Evolutionary conservation across 2,888 invertebrate genomes (phyloP), one percentile per base, ranked within the genome.

Genomic region (Clivina fossor): DNA sequence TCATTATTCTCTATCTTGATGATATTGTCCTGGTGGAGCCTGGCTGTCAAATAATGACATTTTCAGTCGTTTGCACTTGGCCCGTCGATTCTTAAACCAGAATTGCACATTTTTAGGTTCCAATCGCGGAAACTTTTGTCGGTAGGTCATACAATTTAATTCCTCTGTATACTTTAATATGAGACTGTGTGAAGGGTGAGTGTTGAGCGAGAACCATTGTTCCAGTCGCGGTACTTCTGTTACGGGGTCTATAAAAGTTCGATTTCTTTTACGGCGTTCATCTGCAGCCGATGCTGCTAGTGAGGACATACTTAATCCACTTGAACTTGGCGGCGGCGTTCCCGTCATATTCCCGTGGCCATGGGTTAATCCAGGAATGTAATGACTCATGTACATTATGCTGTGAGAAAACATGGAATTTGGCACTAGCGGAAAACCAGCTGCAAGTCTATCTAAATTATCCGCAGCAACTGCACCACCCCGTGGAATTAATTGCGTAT

Each of bases 81-180:
- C 99, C 56, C 99, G 82, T 35, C 98, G 87, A 72, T 99, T 99
- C 75, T 97, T 97, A 77, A 97, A 99, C 99, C 99, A 99, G 74
- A 99, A 95, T 76, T 99, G 98, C 63, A 99, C 97, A 72, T 99
- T 99, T 78, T 98, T 98, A 35, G 97, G 94, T 73, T 98, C 98
- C 60, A 99, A 80, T n/a, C 93, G 86, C 1, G 98, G 99, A 74
- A 98, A 99, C 75, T 98, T 97, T 76, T 96, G 96, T 69, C 98
- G 77, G 74, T 98, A 99, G 48, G 94, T 93, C 87, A 96, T 95
- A 61, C 90, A 84, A 74, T 99, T 99, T 64, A 99, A 79, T 72
- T 96, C 95, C 68, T 97, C 95, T 2, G 98, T 98, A 74, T 96
- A 99, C 74, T 97, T 95, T 64, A 98, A 83, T 68, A 99, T 98